Evolutionary conservation across 2,888 invertebrate genomes (phyloP).

Genomic region (Melanostoma mellinum): DNA sequence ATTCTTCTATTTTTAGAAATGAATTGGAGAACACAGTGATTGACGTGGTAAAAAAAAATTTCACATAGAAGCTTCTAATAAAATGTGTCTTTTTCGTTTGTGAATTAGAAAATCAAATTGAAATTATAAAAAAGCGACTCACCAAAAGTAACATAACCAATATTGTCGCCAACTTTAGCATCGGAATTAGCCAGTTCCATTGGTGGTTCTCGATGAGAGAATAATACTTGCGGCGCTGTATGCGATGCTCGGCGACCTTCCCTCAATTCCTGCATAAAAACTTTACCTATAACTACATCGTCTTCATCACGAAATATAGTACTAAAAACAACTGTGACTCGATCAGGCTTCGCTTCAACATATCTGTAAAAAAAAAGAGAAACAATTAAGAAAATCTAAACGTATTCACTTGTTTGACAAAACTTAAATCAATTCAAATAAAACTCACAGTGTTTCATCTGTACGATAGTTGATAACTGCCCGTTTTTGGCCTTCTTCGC

Average conservation of each 20-base stretch:
- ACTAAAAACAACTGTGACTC: constrained; percentile 99
- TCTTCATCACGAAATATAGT: constrained; percentile 99
- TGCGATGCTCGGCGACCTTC: constrained; percentile 98
- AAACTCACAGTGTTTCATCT: constrained; percentile 97
- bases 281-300: constrained; percentile 99
- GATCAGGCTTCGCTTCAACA: constrained; percentile 98
- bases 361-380: constrained; percentile 86
- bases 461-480: constrained; percentile 99
- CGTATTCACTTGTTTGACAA: too few species aligned
- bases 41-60: too few species aligned
- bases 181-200: constrained; percentile 96
- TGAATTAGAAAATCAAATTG: background rate
- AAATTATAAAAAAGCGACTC: constrained; percentile 77
- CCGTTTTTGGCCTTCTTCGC: constrained; percentile 93
- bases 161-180: constrained; percentile 97
- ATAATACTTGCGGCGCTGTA: constrained; percentile 94
- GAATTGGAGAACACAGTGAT: too few species aligned
- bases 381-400: background rate
- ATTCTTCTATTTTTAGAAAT: background rate
- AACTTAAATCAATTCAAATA: background rate
- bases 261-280: constrained; percentile 99
- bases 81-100: background rate
- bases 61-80: too few species aligned
- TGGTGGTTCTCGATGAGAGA: constrained; percentile 98
- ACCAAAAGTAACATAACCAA: constrained; percentile 99